Conservation (phyloP, 2,113 vertebrate genomes). For the Ageneiosus marmoratus region DNA sequence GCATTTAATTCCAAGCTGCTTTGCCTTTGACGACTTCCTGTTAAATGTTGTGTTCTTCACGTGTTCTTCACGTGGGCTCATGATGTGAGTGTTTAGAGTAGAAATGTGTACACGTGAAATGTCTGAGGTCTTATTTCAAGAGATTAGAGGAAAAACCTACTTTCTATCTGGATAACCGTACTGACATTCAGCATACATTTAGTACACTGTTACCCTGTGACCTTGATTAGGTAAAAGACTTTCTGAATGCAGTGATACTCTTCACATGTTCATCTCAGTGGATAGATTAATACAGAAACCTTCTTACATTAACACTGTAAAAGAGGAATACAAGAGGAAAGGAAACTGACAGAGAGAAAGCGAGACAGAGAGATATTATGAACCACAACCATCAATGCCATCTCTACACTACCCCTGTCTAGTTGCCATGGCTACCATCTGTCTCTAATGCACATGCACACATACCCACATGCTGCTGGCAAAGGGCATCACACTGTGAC, state of each 20-base stretch:
- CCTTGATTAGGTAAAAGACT: neutral
- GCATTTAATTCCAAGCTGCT: no score
- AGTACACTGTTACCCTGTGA: neutral
- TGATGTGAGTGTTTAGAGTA: no score
- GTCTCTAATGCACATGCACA: constrained; percentile 10
- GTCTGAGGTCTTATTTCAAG: neutral
- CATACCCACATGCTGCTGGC: constrained; percentile 9
- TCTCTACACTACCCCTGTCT: constrained; percentile 25
- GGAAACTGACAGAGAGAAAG: neutral
- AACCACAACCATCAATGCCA: constrained; percentile 29
- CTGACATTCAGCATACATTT: neutral
- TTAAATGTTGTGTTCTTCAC: no score
- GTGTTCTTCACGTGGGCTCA: no score
- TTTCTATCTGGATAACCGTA: neutral
- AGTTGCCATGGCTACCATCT: constrained; percentile 42
- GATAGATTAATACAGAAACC: neutral
- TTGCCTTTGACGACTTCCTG: no score
- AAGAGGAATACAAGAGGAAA: neutral
- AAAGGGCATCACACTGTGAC: constrained; percentile 6
- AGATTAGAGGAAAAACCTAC: neutral
- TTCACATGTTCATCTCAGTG: neutral
- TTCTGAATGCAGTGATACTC: neutral
- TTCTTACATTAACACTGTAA: neutral
- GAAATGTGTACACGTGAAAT: neutral
- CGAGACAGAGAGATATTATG: constrained; percentile 9